Base-by-base conservation (phyloP, 2,888 invertebrate genomes). In the Diarsia mendica region DNA sequence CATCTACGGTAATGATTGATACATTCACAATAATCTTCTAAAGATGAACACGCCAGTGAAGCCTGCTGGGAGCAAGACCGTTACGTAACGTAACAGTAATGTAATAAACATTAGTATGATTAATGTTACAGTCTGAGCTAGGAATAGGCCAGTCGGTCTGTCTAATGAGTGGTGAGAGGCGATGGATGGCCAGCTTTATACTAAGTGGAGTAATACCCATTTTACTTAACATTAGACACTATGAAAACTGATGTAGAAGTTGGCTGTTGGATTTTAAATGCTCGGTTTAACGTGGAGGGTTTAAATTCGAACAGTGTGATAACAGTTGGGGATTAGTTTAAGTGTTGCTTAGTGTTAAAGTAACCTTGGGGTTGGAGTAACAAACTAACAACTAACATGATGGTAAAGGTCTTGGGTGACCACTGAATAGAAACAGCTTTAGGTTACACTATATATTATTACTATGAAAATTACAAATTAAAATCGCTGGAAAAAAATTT, bases 1-100 rank as follows among this genome's bases (percentile, higher is more conserved):
- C 23, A 70, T 70, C 13, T n/a, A 18, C 48, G 20, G n/a, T 28
- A 28, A 67, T 84, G 85, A 84, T 84, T 80, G 51, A 80, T 80
- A 75, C n/a, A 71, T 67, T 33, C 51, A 46, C 28, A 33, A 55
- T 74, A 75, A 65, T 80, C 64, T 66, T 48, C 18, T 60, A 67
- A 39, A 76, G 23, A 79, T 68, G 67, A 55, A 66, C 60, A 67
- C 33, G 67, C 66, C 51, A 72, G 60, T 11, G 49, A 75, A 71
- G 61, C n/a, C n/a, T n/a, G n/a, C 11, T 58, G 44, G 61, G 51
- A 67, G 61, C 69, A 74, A 80, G 48, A 63, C 74, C 44, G 55
- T 82, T 75, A n/a, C 51, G 71, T 53, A 81, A 82, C 20, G 71
- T 58, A 75, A 82, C 20, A 15, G 20, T 65, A 55, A 79, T 72